These are phyloP conservation scores for Siphonodentalium dalli DNA, from an alignment of 2,888 invertebrate species.

Conservation along the genomic window DNA sequence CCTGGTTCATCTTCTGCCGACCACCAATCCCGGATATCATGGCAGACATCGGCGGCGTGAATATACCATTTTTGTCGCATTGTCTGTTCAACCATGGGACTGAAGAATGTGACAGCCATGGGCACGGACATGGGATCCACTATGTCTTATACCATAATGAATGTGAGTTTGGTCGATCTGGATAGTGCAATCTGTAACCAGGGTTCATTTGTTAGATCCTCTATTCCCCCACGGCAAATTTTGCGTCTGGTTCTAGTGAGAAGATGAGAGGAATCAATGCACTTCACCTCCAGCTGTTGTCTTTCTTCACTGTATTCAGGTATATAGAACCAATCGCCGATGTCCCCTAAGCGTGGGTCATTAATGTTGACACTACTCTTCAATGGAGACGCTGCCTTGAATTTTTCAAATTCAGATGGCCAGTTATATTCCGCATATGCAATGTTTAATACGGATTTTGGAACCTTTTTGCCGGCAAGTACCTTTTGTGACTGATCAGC, in stretches of 20 bases:
- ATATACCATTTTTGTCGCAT: conserved; percentile 22
- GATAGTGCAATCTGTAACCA: conserved; percentile 26
- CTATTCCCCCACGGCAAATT: conserved; percentile 22
- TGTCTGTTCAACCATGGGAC: conserved; percentile 17
- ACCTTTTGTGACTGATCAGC: too few species aligned
- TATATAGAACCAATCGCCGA: conserved; percentile 22
- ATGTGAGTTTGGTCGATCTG: conserved; percentile 19
- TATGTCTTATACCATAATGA: conserved; percentile 28
- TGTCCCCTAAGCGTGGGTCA: conserved; percentile 1
- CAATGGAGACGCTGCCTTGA: conserved; percentile 1
- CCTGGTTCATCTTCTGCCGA: conserved; percentile 22
- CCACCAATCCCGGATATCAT: conserved; percentile 26
- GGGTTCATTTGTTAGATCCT: conserved; percentile 11
- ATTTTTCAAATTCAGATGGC: conserved; percentile 7
- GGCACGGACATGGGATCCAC: conserved; percentile 28
- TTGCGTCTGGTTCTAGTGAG: conserved; percentile 21
- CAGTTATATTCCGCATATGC: conserved; percentile 21
- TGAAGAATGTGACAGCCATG: conserved; percentile 27
- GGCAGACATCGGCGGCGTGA: conserved; percentile 16
- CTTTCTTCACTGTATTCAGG: conserved; percentile 20
- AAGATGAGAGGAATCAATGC: conserved; percentile 28
- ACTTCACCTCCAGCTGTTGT: conserved; percentile 26
- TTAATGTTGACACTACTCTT: conserved; percentile 4
- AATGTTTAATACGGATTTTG: conserved; percentile 21
- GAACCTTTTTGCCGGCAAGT: conserved; percentile 11